Evolutionary conservation across 2,888 invertebrate genomes (phyloP).

Genomic region (Cybosia mesomella): DNA sequence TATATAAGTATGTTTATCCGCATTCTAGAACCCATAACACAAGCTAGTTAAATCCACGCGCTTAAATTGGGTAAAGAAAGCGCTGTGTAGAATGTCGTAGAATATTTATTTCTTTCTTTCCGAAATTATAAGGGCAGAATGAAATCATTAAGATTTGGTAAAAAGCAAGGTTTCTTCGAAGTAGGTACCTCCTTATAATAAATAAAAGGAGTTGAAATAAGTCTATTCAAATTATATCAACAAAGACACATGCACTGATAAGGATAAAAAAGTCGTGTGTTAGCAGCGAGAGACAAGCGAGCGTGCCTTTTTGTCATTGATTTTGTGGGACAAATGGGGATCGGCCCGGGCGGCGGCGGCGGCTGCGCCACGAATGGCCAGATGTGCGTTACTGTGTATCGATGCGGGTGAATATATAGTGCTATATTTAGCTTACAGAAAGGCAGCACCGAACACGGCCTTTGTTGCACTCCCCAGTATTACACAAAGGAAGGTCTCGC

Average conservation of each 20-base stretch:
- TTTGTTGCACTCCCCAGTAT: constrained; percentile 81
- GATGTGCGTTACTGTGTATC: constrained; percentile 77
- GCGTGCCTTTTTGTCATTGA: constrained; percentile 51
- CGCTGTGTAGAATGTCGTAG: no score
- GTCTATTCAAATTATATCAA: not conserved
- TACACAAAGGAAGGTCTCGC: constrained; percentile 82
- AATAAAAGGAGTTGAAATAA: not conserved
- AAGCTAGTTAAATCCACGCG: no score
- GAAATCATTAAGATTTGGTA: not conserved
- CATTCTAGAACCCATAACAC: no score
- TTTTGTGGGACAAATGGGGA: constrained; percentile 54
- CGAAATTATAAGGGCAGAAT: not conserved
- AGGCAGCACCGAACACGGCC: constrained; percentile 80
- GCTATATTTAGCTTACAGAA: constrained; percentile 85
- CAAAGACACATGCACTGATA: constrained; percentile 5
- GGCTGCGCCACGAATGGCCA: constrained; percentile 65
- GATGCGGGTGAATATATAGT: constrained; percentile 70
- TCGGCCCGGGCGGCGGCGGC: constrained; percentile 40
- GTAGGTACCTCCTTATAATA: constrained; percentile 3
- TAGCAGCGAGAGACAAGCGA: constrained; percentile 31
- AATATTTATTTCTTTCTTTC: no score
- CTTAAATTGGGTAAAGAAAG: no score
- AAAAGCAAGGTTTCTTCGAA: not conserved
- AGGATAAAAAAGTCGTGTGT: constrained; percentile 12
- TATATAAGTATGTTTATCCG: no score